A percentile compares a stretch with the other conserved stretches of the same genome.
phyloP scores from a whole-genome alignment of 2,888 invertebrate species.

The Tromatobia lineatoria region DNA sequence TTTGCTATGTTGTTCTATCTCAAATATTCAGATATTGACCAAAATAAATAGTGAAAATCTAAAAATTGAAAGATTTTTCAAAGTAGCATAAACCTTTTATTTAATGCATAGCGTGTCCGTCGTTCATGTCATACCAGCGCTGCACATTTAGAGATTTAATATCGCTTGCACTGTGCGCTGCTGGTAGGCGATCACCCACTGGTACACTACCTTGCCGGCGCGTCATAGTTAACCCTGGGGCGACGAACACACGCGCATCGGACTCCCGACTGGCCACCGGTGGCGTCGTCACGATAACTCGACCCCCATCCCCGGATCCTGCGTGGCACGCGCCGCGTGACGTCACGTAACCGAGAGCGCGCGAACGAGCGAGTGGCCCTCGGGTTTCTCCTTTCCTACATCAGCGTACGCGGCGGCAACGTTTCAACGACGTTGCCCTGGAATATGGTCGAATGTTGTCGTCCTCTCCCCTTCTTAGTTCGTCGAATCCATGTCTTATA shows the following conservation, averaged over 20 bases:
- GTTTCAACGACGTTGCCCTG: slow-evolving; percentile 24
- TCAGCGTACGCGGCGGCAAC: not conserved
- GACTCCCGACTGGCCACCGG: slow-evolving; percentile 34
- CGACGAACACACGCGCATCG: slow-evolving; percentile 19
- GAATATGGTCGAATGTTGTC: slow-evolving; percentile 11
- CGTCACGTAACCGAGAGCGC: slow-evolving; percentile 74
- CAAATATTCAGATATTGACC: too few relatives aligned
- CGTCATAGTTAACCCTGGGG: slow-evolving; percentile 18
- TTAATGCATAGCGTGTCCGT: not conserved
- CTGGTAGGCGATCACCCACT: slow-evolving; percentile 9
- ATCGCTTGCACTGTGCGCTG: not conserved
- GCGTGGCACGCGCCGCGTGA: slow-evolving; percentile 83
- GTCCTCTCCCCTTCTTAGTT: not conserved
- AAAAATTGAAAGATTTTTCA: too few relatives aligned
- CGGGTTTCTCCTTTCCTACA: slow-evolving; percentile 37
- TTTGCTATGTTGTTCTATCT: too few relatives aligned
- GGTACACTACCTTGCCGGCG: not conserved
- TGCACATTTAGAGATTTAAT: not conserved
- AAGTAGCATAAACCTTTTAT: not conserved
- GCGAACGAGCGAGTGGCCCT: slow-evolving; percentile 41
- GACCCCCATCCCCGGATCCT: slow-evolving; percentile 60
- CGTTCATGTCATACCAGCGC: not conserved
- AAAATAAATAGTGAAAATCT: too few relatives aligned
- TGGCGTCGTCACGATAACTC: slow-evolving; percentile 59
- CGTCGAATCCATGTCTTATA: not conserved